phyloP scores from a whole-genome alignment of 1,140 invertebrate species.

The Onthophagus taurus region DNA sequence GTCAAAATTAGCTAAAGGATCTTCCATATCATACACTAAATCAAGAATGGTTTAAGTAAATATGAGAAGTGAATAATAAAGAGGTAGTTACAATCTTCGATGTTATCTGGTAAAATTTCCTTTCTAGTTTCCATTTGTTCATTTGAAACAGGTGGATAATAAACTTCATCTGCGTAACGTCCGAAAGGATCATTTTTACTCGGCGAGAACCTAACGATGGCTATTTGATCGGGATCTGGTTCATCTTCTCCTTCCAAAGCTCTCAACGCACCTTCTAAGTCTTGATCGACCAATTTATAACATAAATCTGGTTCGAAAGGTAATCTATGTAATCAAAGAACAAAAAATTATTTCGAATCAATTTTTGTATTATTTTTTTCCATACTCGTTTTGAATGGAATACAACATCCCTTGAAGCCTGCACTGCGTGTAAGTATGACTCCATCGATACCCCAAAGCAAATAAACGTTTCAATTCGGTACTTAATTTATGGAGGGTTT shows the following conservation, averaged over 20 bases:
- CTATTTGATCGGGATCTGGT: conserved; percentile 55
- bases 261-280: conserved; percentile 43
- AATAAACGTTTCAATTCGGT: conserved; percentile 57
- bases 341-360: too few relatives aligned
- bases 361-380: conserved; percentile 15
- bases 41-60: too few relatives aligned
- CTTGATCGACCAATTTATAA: conserved; percentile 39
- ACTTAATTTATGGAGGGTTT: conserved; percentile 56
- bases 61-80: neutral
- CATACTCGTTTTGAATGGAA: conserved; percentile 49
- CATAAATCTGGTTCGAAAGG: conserved; percentile 36
- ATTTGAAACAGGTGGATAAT: conserved; percentile 51
- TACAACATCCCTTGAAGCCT: conserved; percentile 66
- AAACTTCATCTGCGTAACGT: conserved; percentile 68
- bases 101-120: conserved; percentile 29
- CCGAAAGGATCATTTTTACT: conserved; percentile 53
- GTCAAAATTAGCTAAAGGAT: conserved; percentile 28
- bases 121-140: conserved; percentile 23
- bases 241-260: conserved; percentile 41
- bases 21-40: conserved; percentile 30
- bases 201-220: conserved; percentile 69
- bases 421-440: conserved; percentile 73
- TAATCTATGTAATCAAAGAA: too few relatives aligned
- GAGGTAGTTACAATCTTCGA: conserved; percentile 25
- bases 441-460: conserved; percentile 65